Base-by-base conservation (phyloP, 2,113 vertebrate species). In the Menura novaehollandiae region DNA sequence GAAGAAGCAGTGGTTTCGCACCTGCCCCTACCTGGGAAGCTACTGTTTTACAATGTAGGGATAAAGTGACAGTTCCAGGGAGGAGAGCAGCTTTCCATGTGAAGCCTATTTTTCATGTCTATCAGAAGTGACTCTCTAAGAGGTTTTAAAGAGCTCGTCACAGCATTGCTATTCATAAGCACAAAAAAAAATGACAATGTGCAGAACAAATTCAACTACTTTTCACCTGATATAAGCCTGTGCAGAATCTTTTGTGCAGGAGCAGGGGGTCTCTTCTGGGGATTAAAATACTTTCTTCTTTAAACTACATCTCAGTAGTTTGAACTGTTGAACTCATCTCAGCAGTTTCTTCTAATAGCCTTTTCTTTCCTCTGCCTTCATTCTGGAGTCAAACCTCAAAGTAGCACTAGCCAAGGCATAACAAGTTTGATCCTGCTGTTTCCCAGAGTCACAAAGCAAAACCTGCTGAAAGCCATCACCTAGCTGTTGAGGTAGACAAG, bases 231-330 rank as follows among this genome's bases (percentile, higher is more conserved):
- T 84, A 2, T 7, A 84, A 89, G 41, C 52, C 43, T 81, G 32
- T 91, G 27, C 21, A 47, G 41, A 82, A 46, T 30, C 37, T 63
- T 93, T 76, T 82, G 41, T 91, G 44, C 33, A 41, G 60, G 41
- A 93, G 55, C 67, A 66, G 66, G 26, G 72, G 12, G 33, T 80
- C 44, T 88, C 8, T 91, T 75, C 15, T 91, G 66, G 32, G 55
- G 19, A 80, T 93, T 93, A 83, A 87, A 90, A 81, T 88, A 39
- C 58, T 91, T 91, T 91, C 35, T 37, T 37, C 46, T 95, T 95
- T 87, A 69, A 75, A 74, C 75, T 89, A 9, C 47, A 10, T 96
- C 60, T 89, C 55, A 44, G 68, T 67, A 67, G 35, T 93, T 91
- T 85, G 87, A 80, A 82, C 81, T 91, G 37, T 77, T 92, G 86